A percentile compares a stretch with the other conserved stretches of the same genome.
These are phyloP conservation scores for Melinaea marsaeus DNA, from an alignment of 2,888 invertebrate genomes.

Conservation along the genomic window DNA sequence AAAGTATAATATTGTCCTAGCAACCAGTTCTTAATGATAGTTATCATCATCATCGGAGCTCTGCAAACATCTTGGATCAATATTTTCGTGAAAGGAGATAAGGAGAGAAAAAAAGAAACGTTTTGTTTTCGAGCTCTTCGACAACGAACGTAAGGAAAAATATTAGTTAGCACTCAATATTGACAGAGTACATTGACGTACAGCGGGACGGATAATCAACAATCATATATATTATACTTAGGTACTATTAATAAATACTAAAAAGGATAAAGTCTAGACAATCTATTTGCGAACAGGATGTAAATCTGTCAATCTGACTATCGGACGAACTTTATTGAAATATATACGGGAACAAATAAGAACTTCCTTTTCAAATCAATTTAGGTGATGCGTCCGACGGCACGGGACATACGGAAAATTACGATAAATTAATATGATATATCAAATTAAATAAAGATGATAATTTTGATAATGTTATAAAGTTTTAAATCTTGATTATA, in stretches of 20 bases:
- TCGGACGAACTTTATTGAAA: constrained; percentile 20
- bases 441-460: too few relatives aligned
- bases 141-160: neutral
- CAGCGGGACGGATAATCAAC: too few relatives aligned
- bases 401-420: constrained; percentile 3
- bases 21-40: constrained; percentile 18
- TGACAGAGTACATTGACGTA: too few relatives aligned
- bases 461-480: too few relatives aligned
- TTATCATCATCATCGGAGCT: constrained; percentile 35
- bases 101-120: constrained; percentile 1
- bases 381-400: neutral
- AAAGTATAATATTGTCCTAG: constrained; percentile 16
- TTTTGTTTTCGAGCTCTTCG: neutral
- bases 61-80: constrained; percentile 47
- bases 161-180: too few relatives aligned
- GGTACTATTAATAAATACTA: constrained; percentile 1
- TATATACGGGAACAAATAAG: constrained; percentile 22
- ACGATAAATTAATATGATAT: neutral
- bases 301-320: constrained; percentile 23
- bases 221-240: too few relatives aligned
- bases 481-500: too few relatives aligned
- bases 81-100: constrained; percentile 42
- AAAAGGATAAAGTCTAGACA: constrained; percentile 27
- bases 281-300: constrained; percentile 27
- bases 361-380: constrained; percentile 14